Percentiles rank a stretch among this genome's conserved stretches.
Evolutionary conservation across 2,113 vertebrate species (phyloP).

Genomic region (Rattus norvegicus): GRCr8 NC_086026.1:35891501-35892000

Average conservation of each 20-base stretch:
- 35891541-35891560: not conserved
- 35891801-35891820: no score
- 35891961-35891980: not conserved
- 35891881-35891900: no score
- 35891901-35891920: no score
- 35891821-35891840: no score
- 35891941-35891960: not conserved
- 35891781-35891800: no score
- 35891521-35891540: not conserved
- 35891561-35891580: accelerated
- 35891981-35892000: not conserved
- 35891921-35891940: no score
- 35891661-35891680: not conserved
- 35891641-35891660: accelerated
- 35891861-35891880: no score
- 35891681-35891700: not conserved
- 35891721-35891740: no score
- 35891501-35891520: not conserved
- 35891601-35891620: not conserved
- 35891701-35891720: no score
- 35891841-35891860: no score
- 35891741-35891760: no score
- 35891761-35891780: no score
- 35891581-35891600: not conserved
- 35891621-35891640: accelerated